A percentile compares a stretch with the other conserved stretches of the same genome.
phyloP scores from a whole-genome alignment of 2,888 invertebrate genomes.

The Muscina levida region DNA sequence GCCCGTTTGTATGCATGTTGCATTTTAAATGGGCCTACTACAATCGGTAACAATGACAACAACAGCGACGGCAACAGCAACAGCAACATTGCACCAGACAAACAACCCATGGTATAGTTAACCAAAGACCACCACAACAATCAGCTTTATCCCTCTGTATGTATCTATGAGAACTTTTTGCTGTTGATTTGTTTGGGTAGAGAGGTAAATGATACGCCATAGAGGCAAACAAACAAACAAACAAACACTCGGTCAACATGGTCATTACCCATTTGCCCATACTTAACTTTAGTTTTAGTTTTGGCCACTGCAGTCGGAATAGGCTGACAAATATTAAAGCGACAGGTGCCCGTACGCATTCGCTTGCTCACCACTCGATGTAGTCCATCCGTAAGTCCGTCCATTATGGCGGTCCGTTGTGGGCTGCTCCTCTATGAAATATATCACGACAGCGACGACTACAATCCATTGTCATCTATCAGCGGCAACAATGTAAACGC shows the following conservation, averaged over 20 bases:
- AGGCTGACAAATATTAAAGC: conserved; percentile 60
- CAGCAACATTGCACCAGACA: no score
- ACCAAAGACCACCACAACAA: conserved; percentile 41
- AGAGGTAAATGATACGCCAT: conserved; percentile 48
- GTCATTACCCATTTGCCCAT: conserved; percentile 23
- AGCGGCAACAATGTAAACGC: conserved; percentile 30
- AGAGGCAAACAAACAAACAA: conserved; percentile 28
- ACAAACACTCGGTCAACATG: conserved; percentile 37
- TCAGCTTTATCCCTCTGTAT: conserved; percentile 58
- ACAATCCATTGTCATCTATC: background rate
- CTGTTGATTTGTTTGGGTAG: conserved; percentile 58
- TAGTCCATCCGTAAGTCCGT: background rate
- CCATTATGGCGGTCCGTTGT: background rate
- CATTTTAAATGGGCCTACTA: conserved; percentile 74
- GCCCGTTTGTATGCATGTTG: conserved; percentile 69
- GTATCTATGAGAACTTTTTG: conserved; percentile 66
- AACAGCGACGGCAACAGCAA: conserved; percentile 29
- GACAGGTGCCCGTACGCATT: conserved; percentile 60
- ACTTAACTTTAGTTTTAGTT: conserved; percentile 9
- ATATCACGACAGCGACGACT: conserved; percentile 14
- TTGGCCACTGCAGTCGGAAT: conserved; percentile 7
- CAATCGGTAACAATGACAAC: no score
- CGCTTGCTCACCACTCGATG: no score
- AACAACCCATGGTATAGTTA: conserved; percentile 57
- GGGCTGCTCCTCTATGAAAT: conserved; percentile 1